Conservation (phyloP, 1,140 invertebrate species). For the Caenorhabditis briggsae region DNA sequence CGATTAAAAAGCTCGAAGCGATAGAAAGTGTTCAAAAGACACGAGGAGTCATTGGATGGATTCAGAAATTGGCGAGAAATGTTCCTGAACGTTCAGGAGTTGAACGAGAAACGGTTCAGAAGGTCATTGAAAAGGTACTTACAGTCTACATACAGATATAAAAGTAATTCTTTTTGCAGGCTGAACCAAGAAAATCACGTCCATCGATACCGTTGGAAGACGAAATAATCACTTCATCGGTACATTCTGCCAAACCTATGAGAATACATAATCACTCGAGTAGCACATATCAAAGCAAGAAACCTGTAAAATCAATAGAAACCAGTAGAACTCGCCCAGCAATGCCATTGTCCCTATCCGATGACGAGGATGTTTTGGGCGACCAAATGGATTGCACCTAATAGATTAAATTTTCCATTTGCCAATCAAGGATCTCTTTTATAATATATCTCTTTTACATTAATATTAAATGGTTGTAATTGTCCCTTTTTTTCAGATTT, state of each 20-base stretch:
- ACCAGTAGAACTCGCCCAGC: not conserved
- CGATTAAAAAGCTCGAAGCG: too few relatives aligned
- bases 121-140: too few relatives aligned
- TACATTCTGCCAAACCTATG: not conserved
- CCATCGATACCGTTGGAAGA: conserved; percentile 3
- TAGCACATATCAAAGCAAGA: not conserved
- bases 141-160: too few relatives aligned
- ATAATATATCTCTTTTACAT: not conserved
- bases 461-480: too few relatives aligned
- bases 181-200: not conserved
- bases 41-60: too few relatives aligned
- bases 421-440: not conserved
- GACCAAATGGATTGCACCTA: conserved; percentile 38
- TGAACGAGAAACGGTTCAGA: too few relatives aligned
- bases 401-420: not conserved
- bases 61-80: too few relatives aligned
- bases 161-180: not conserved
- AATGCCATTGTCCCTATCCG: conserved; percentile 23
- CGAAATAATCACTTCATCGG: not conserved
- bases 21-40: too few relatives aligned
- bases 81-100: too few relatives aligned
- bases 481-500: too few relatives aligned
- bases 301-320: not conserved
- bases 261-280: too few relatives aligned
- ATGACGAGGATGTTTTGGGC: not conserved